Evolutionary conservation across 2,888 invertebrate genomes (phyloP).

Genomic region (Fragum fragum): DNA sequence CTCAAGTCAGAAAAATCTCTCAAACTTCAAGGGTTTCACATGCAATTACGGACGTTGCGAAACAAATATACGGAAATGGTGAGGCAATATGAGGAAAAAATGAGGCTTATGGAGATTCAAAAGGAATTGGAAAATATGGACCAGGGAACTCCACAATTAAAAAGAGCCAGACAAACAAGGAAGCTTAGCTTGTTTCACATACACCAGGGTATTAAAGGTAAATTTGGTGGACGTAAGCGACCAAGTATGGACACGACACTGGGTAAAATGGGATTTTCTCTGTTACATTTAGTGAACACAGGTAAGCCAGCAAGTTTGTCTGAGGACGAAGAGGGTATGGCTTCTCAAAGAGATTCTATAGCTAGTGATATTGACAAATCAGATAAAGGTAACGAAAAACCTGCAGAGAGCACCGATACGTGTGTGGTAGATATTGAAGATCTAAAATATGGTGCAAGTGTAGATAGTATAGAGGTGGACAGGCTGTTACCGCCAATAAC

Average conservation of each 20-base stretch:
- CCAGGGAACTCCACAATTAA: background rate
- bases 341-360: background rate
- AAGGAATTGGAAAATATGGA: conserved; percentile 31
- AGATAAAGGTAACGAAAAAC: background rate
- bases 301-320: background rate
- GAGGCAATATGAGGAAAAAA: conserved; percentile 43
- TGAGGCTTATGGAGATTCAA: conserved; percentile 42
- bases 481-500: background rate
- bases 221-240: background rate
- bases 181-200: conserved; percentile 14
- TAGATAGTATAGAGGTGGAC: background rate
- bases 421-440: conserved; percentile 14
- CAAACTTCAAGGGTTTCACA: conserved; percentile 53
- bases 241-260: conserved; percentile 30
- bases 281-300: conserved; percentile 36
- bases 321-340: background rate
- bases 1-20: conserved; percentile 39
- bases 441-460: background rate
- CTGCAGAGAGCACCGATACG: background rate
- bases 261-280: conserved; percentile 44
- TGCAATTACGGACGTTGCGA: conserved; percentile 42
- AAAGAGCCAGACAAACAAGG: background rate
- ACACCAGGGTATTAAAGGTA: conserved; percentile 16
- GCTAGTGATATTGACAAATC: background rate
- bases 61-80: conserved; percentile 47